Evolutionary conservation across 2,888 invertebrate species (phyloP), one percentile per base, ranked within the genome.

Genomic region (Mesopsocus fuscifrons): DNA sequence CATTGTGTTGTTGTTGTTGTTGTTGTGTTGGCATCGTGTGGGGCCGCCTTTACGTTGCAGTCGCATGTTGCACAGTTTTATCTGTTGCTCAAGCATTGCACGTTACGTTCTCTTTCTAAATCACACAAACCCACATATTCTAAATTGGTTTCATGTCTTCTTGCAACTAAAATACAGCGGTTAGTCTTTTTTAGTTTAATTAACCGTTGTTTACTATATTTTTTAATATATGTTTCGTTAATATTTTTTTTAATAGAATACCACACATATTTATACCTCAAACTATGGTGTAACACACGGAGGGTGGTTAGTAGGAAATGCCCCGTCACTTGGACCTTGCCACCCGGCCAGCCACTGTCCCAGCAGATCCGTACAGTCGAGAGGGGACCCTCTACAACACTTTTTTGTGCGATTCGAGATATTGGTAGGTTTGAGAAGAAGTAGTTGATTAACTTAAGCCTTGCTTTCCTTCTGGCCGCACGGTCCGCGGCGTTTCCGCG

Each of bases 261-360:
- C 38, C 38, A 38, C 38, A 38, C 38, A 38, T 38, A 38, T 38
- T 38, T 38, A 38, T 38, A 38, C 20, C 38, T 38, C 38, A 38
- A 38, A 38, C 38, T 38, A 38, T 38, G 38, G 17, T 20, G n/a
- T 18, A 38, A 18, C 38, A 38, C 21, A 18, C 38, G 21, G 17
- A 38, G 15, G 38, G 20, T 38, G n/a, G 15, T 38, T 11, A 11
- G 6, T 11, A 9, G 8, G 8, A 26, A 9, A 11, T 9, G 26
- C 6, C 6, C 8, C 11, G 6, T 6, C 26, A 11, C 11, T 11
- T 26, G 6, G 8, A 26, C 26, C 11, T 11, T 26, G 11, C 11
- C 8, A n/a, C n/a, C n/a, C n/a, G n/a, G n/a, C n/a, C n/a, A n/a
- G n/a, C n/a, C n/a, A n/a, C n/a, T n/a, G n/a, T n/a, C n/a, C n/a